phyloP scores from a whole-genome alignment of 2,113 vertebrate genomes.

The Trematocara variabile region DNA sequence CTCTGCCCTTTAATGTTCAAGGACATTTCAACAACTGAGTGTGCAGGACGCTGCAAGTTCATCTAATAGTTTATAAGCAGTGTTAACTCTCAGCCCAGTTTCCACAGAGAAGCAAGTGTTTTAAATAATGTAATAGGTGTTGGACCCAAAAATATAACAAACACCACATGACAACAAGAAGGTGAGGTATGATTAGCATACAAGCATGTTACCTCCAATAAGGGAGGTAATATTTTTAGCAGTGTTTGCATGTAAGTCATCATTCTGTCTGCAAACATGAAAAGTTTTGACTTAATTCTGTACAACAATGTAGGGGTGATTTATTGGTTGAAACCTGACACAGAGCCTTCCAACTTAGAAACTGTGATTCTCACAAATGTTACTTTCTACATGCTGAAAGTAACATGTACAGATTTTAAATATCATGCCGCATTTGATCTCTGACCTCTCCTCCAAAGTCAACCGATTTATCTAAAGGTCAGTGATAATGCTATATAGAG shows the following conservation, averaged over 20 bases:
- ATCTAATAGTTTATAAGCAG: not conserved
- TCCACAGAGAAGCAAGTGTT: not conserved
- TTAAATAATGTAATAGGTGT: not conserved
- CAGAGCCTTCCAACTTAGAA: not conserved
- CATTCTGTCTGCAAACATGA: not conserved
- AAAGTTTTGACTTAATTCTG: accelerated
- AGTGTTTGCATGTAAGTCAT: not conserved
- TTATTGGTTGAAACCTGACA: not conserved
- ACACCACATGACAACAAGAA: not conserved
- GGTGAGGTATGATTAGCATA: not conserved
- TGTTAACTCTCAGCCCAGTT: not conserved
- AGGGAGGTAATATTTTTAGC: not conserved
- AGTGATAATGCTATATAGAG: not conserved
- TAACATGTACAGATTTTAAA: too few species aligned
- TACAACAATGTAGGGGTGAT: not conserved
- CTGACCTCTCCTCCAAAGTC: too few species aligned
- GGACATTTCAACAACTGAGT: not conserved
- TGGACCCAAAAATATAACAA: not conserved
- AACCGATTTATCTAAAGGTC: not conserved
- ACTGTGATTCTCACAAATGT: not conserved
- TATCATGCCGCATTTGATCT: too few species aligned
- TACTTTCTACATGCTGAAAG: too few species aligned
- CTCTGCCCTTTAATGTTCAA: not conserved
- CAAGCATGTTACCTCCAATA: not conserved
- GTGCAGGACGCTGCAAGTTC: not conserved